Evolutionary conservation across 2,113 vertebrate species (phyloP).

Genomic region (Cavia aperea): DNA sequence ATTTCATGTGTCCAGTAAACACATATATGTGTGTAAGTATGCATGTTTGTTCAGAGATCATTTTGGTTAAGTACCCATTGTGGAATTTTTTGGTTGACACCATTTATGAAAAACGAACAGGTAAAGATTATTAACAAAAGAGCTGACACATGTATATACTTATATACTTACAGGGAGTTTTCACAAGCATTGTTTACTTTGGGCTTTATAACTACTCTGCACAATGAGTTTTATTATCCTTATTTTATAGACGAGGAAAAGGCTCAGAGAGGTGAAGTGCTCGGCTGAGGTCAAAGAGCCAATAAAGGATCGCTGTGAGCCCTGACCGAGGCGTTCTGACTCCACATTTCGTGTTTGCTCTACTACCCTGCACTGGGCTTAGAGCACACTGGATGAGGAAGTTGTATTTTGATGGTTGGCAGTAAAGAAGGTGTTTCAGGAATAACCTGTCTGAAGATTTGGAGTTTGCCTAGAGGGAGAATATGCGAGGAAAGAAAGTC

Average conservation of each 20-base stretch:
- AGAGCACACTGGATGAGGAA: neutral
- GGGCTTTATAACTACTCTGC: neutral
- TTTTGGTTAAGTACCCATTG: neutral
- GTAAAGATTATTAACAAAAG: conserved; percentile 5
- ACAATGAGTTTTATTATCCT: conserved; percentile 13
- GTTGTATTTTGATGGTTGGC: neutral
- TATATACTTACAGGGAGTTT: neutral
- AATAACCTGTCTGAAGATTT: conserved; percentile 35
- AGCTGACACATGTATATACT: neutral
- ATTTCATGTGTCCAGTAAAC: neutral
- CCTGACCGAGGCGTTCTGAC: neutral
- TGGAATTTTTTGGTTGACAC: neutral
- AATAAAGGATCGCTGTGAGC: conserved; percentile 12
- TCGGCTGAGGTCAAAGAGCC: neutral
- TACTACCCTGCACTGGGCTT: neutral
- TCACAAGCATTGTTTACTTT: conserved; percentile 29
- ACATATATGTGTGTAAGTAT: neutral
- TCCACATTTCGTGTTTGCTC: neutral
- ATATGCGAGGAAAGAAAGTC: neutral
- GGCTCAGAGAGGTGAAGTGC: neutral
- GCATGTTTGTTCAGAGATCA: neutral
- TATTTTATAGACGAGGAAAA: conserved; percentile 41
- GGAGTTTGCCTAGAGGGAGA: neutral
- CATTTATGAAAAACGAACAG: neutral
- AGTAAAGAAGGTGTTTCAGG: conserved; percentile 25